Conservation (phyloP, 2,888 invertebrate genomes). For the Epinotia demarniana region DNA sequence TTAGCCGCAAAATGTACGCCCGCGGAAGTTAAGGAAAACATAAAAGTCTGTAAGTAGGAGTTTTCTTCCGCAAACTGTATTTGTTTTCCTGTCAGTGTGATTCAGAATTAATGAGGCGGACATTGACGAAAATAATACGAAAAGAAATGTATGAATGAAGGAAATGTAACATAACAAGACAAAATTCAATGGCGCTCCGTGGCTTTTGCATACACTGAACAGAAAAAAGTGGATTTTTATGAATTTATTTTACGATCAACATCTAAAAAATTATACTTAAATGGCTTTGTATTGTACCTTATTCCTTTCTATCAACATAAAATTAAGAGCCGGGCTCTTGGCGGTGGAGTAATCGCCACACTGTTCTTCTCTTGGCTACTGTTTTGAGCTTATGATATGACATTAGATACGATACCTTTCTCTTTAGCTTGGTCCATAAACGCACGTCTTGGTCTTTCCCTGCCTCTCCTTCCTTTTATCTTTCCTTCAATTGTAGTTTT, state of each 20-base stretch:
- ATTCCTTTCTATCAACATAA: too few species aligned
- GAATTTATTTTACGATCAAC: not conserved
- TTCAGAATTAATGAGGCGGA: not conserved
- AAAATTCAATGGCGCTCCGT: slow-evolving; percentile 4
- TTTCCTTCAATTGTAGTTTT: too few species aligned
- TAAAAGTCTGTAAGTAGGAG: not conserved
- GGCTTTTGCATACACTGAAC: not conserved
- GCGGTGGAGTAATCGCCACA: too few species aligned
- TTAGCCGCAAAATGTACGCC: not conserved
- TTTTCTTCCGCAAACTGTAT: slow-evolving; percentile 1
- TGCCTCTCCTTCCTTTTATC: too few species aligned
- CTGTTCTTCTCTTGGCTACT: too few species aligned
- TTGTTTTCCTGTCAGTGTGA: not conserved
- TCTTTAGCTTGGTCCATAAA: too few species aligned
- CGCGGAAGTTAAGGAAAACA: slow-evolving; percentile 9
- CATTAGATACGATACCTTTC: too few species aligned
- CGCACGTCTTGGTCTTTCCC: too few species aligned
- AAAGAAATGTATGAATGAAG: not conserved
- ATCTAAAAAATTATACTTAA: not conserved
- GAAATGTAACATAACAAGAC: slow-evolving; percentile 4
- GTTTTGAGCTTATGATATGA: too few species aligned
- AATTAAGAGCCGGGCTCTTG: too few species aligned
- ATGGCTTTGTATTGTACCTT: too few species aligned
- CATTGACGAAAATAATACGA: not conserved
- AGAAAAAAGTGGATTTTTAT: not conserved